A percentile compares a stretch with the other conserved stretches of the same genome.
These are phyloP conservation scores for Eilema caniola DNA, from an alignment of 2,888 invertebrate species.

Conservation along the genomic window DNA sequence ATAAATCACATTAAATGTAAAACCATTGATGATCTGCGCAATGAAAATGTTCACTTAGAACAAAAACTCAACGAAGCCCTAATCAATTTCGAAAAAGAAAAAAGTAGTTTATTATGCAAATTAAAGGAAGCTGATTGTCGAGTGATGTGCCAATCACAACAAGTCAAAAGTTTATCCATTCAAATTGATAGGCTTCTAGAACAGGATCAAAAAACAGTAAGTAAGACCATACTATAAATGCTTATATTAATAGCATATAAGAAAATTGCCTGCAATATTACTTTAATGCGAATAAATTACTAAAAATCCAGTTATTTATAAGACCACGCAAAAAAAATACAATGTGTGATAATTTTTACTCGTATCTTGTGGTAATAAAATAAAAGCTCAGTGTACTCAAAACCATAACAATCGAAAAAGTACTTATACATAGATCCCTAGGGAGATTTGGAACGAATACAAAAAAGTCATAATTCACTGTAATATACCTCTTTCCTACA, in stretches of 20 bases:
- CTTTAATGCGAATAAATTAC: no score
- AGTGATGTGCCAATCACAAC: constrained; percentile 86
- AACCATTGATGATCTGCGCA: constrained; percentile 68
- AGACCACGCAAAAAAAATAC: no score
- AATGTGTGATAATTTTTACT: no score
- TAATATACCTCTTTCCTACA: no score
- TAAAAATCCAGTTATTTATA: no score
- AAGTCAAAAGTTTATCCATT: constrained; percentile 83
- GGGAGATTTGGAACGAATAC: no score
- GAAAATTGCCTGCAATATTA: not conserved
- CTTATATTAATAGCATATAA: not conserved
- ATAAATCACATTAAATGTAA: constrained; percentile 73
- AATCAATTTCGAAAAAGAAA: constrained; percentile 78
- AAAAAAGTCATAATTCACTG: no score
- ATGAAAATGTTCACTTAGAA: constrained; percentile 70
- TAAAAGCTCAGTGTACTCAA: not conserved
- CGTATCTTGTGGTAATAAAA: not conserved
- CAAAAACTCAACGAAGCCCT: constrained; percentile 70
- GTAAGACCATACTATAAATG: constrained; percentile 12
- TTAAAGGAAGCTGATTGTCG: constrained; percentile 85
- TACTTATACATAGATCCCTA: no score
- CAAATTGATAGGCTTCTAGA: constrained; percentile 84
- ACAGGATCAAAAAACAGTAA: constrained; percentile 65
- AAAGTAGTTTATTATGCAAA: constrained; percentile 79
- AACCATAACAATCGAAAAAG: no score